Evolutionary conservation across 2,797 vertebrate species (phyloP).

Genomic region (Urophycis tenuis): DNA sequence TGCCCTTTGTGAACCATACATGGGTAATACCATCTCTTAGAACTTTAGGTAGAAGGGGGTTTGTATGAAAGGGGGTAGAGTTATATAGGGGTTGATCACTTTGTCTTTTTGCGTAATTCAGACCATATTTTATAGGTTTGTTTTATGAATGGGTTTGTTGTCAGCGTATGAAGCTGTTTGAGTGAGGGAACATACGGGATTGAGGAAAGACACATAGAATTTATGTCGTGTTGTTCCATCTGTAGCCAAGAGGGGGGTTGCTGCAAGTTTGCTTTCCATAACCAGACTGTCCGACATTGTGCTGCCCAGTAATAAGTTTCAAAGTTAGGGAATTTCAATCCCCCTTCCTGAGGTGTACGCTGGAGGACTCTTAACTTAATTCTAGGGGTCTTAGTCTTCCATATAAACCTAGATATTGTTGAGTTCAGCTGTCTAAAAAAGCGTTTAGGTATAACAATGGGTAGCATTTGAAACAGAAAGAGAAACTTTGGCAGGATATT

Average conservation of each 20-base stretch:
- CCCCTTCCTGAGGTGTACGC: no score
- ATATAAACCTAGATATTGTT: not conserved
- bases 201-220: no score
- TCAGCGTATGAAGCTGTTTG: no score
- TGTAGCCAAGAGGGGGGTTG: conserved; percentile 1
- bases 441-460: not conserved
- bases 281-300: not conserved
- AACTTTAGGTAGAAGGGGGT: no score
- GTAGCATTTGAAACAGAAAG: conserved; percentile 10
- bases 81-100: no score
- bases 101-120: no score
- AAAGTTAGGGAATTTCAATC: not conserved
- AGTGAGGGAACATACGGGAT: no score
- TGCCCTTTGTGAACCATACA: no score
- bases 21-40: no score
- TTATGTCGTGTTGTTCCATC: conserved; percentile 5
- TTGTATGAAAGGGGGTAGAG: no score
- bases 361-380: not conserved
- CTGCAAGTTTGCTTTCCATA: not conserved
- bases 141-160: no score
- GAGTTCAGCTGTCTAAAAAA: not conserved
- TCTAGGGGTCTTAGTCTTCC: not conserved
- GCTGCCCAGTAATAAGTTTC: not conserved
- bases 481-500: not conserved
- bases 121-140: no score